phyloP scores from a whole-genome alignment of 2,113 vertebrate species.

The Chionomys nivalis region DNA sequence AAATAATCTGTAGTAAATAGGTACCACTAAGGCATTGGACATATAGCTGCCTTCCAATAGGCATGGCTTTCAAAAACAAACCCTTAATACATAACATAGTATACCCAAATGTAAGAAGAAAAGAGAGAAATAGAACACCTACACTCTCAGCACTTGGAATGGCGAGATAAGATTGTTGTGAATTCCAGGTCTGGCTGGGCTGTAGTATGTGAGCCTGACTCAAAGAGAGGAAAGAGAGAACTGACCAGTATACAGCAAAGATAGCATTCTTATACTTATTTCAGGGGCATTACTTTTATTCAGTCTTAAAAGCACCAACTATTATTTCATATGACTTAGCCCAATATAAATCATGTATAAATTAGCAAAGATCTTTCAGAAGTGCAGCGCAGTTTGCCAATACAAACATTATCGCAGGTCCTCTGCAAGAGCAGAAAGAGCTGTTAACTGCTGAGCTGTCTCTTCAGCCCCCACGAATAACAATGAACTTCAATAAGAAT shows the following conservation, averaged over 20 bases:
- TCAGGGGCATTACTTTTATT: not conserved
- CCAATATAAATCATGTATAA: not conserved
- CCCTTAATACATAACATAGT: not conserved
- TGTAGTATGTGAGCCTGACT: no score
- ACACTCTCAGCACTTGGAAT: not conserved
- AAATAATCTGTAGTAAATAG: not conserved
- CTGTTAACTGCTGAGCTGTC: not conserved
- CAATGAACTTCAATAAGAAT: not conserved
- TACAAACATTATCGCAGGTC: not conserved
- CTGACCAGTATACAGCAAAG: not conserved
- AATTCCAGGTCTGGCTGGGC: not conserved
- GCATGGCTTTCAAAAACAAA: not conserved
- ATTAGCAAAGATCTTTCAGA: not conserved
- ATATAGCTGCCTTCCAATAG: not conserved
- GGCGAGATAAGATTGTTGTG: not conserved
- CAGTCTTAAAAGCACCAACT: not conserved
- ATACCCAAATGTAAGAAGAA: not conserved
- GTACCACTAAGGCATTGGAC: no score
- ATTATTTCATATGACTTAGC: not conserved
- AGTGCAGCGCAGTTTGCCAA: not conserved
- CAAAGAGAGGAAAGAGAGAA: not conserved
- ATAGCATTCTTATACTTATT: not conserved
- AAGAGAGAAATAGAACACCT: not conserved
- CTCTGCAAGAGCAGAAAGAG: no score
- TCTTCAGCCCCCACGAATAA: not conserved